Percentiles rank a stretch among this genome's conserved stretches.
Evolutionary conservation across 92 coral and sea anemone species (phyloP).

Genomic region (Epizoanthus rinbou): DNA sequence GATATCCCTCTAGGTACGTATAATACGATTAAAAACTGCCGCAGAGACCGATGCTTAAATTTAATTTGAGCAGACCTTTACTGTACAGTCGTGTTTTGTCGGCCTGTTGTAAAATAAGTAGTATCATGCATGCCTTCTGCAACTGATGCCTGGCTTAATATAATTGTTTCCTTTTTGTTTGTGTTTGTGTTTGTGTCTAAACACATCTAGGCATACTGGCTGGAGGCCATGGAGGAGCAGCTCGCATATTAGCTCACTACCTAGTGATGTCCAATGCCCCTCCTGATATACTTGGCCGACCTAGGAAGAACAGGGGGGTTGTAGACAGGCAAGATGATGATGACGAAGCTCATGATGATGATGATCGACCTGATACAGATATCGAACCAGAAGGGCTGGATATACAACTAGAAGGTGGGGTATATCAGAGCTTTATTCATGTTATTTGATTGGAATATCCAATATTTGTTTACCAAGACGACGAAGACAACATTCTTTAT

Average conservation of each 20-base stretch:
- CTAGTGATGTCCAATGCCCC: conserved; percentile 68
- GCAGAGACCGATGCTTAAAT: too few relatives aligned
- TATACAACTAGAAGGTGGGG: conserved; percentile 66
- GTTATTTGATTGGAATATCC: too few relatives aligned
- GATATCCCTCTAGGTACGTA: too few relatives aligned
- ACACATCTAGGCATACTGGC: conserved; percentile 68
- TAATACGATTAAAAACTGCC: too few relatives aligned
- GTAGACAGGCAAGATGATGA: conserved; percentile 49
- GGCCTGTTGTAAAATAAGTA: background rate
- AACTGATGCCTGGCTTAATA: background rate
- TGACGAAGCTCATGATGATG: conserved; percentile 64
- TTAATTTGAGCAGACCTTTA: too few relatives aligned
- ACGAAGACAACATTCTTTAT: too few relatives aligned
- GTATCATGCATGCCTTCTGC: background rate
- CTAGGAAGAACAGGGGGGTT: conserved; percentile 43
- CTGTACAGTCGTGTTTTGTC: too few relatives aligned
- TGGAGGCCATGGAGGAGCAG: conserved; percentile 80
- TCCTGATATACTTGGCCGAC: conserved; percentile 77
- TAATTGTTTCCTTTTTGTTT: background rate
- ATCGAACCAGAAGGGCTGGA: conserved; percentile 41
- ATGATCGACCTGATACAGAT: conserved; percentile 72
- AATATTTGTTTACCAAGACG: too few relatives aligned
- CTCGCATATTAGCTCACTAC: conserved; percentile 75
- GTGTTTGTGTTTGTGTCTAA: background rate
- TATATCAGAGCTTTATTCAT: background rate